Evolutionary conservation across 1,140 invertebrate species (phyloP), one percentile per base, ranked within the genome.

Genomic region (Drosophila ogumai): DNA sequence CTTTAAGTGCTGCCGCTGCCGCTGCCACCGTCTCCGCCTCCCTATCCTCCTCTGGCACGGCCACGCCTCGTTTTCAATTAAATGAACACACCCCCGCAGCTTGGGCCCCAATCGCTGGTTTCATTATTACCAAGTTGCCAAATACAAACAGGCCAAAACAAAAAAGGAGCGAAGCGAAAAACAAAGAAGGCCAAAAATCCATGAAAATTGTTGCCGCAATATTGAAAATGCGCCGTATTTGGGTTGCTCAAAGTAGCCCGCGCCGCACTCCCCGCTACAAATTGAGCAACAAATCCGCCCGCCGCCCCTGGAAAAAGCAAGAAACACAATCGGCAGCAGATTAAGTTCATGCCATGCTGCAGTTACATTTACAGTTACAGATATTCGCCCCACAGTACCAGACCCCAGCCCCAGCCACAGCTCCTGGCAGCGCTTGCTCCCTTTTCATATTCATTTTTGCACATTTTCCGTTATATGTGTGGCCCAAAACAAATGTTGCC

Each of bases 271-370:
- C 13, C 52, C 12, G 17, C 38, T 75, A 86, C 68, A 87, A 87
- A 88, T 88, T 82, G 84, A 88, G 84, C 84, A 79, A 87, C 82
- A 86, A 82, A 78, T 60, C 54, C 67, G 38, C 63, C 36, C 55
- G 19, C 10, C 13, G 17, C 40, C 72, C 46, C 46, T 43, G 47
- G 34, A 65, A 57, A 59, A 63, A 38, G 67, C 31, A 73, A 54
- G 57, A 72, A 77, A 72, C 76, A 87, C 85, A 77, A 84, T 87
- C 84, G 84, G 67, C 84, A 88, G 77, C 81, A 88, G 84, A 88
- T 88, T 88, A 88, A 88, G 84, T 88, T 88, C 84, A 85, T 88
- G 77, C 84, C 85, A 88, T 90, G 85, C 88, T 88, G 84, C 84
- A 87, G 84, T 87, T 87, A 88, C 84, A 82, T 85, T 87, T 87